Evolutionary conservation across 2,113 vertebrate genomes (phyloP), one percentile per base, ranked within the genome.

Genomic region (Rhinolophus ferrumequinum): DNA sequence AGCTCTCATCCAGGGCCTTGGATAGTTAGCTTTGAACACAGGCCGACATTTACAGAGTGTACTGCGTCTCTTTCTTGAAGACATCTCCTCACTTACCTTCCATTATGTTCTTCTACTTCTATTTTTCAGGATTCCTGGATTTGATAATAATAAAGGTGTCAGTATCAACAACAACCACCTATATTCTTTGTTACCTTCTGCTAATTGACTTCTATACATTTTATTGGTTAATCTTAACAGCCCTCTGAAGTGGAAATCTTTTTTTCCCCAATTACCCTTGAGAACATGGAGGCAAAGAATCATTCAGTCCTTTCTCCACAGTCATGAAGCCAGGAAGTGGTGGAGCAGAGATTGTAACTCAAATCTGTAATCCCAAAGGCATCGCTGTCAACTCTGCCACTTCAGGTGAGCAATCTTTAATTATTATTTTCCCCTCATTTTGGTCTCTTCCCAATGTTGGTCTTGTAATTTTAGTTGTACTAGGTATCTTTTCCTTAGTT

Each of bases 401-500:
- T 72, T 79, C 16, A 64, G 54, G 11, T 91, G 22, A 14, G 84
- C 15, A 82, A n/a, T 75, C 64, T 96, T 82, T 69, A 26, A 33
- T 88, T 75, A 80, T 50, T 95, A 44, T 64, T 83, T 91, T 85
- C 6, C 93, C 30, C 60, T 41, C 4, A 5, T 69, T 93, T 88
- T 92, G 33, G 24, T 26, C 26, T 33, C 52, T 80, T 28, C n/a
- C 47, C 47, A 50, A 54, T 88, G 41, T 81, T 91, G 33, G 24
- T 24, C 15, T 30, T 52, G 72, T 30, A 50, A 60, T 52, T 35
- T 24, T 8, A 77, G 64, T 70, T 54, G 88, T n/a, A 76, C 58
- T n/a, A 64, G 89, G 30, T 82, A 76, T 72, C 54, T 89, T 94
- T 69, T 52, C 33, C 52, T 95, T 95, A 54, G 41, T 94, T 64